Conservation (phyloP, 2,888 invertebrate genomes). For the Trichogramma dendrolimi region DNA sequence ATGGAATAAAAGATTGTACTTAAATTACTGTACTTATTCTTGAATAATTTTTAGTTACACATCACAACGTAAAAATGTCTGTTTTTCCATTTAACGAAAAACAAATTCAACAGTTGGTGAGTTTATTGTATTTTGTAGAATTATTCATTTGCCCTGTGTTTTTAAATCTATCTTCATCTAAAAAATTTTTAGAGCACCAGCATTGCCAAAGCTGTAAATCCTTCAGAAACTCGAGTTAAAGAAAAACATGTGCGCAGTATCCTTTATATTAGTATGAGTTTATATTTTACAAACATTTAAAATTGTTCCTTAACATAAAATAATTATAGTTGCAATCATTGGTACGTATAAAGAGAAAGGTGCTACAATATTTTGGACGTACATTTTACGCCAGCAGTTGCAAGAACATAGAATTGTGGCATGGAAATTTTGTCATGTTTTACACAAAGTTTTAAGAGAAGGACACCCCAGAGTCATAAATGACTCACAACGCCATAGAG, state of each 20-base stretch:
- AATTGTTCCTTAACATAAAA: conserved; percentile 31
- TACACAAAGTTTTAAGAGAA: conserved; percentile 93
- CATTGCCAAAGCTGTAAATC: conserved; percentile 90
- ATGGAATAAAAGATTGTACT: too few species aligned
- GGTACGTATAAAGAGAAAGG: conserved; percentile 92
- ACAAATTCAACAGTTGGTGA: conserved; percentile 60
- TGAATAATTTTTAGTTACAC: conserved; percentile 32
- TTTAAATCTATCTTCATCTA: neutral
- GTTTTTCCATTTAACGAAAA: conserved; percentile 53
- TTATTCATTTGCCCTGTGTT: neutral
- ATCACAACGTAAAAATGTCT: conserved; percentile 44
- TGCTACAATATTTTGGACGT: conserved; percentile 85
- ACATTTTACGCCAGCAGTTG: conserved; percentile 67
- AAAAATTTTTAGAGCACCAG: conserved; percentile 65
- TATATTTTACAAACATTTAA: conserved; percentile 1
- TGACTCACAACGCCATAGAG: conserved; percentile 78
- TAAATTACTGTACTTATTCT: conserved; percentile 26
- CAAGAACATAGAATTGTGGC: conserved; percentile 93
- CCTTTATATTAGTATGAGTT: conserved; percentile 41
- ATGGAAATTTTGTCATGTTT: conserved; percentile 98
- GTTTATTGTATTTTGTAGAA: conserved; percentile 31
- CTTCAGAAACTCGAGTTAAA: conserved; percentile 88
- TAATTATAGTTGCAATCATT: conserved; percentile 72
- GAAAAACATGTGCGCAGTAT: conserved; percentile 94
- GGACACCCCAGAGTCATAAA: conserved; percentile 84